Percentiles rank a stretch among this genome's conserved stretches.
phyloP scores from a whole-genome alignment of 1,140 invertebrate genomes.

The Leguminivora glycinivorella region DNA sequence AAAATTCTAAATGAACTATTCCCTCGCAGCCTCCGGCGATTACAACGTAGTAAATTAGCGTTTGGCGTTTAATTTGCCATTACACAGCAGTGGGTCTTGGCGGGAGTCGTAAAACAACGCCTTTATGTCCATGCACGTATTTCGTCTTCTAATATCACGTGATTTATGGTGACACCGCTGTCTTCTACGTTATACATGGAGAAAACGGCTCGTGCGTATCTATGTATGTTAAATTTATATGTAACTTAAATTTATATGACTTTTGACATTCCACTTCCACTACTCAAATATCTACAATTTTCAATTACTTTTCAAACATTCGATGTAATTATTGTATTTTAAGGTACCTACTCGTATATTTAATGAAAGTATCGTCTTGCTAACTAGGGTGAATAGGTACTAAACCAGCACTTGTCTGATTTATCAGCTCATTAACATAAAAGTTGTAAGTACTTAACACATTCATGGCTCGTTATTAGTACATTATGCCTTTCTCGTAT shows the following conservation, averaged over 20 bases:
- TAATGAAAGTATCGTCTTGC: not conserved
- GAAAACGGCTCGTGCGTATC: not conserved
- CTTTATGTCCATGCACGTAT: constrained; percentile 4
- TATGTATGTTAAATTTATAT: too few species aligned
- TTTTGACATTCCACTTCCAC: too few species aligned
- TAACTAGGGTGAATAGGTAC: constrained; percentile 4
- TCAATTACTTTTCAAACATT: too few species aligned
- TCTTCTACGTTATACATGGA: not conserved
- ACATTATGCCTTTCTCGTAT: not conserved
- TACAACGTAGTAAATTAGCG: constrained; percentile 42
- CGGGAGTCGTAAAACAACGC: constrained; percentile 37
- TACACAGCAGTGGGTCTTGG: constrained; percentile 43
- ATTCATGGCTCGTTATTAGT: not conserved
- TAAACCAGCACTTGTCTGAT: constrained; percentile 10
- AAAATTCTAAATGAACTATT: constrained; percentile 30
- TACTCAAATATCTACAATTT: too few species aligned
- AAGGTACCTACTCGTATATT: not conserved
- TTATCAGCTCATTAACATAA: constrained; percentile 19
- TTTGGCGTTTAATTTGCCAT: constrained; percentile 45
- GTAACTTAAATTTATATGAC: too few species aligned
- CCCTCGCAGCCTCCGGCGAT: constrained; percentile 36
- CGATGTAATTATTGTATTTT: not conserved
- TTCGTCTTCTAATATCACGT: not conserved
- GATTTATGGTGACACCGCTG: not conserved
- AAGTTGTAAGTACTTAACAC: constrained; percentile 8